Base-by-base conservation (phyloP, 2,888 invertebrate species). In the Pheosia gnoma region DNA sequence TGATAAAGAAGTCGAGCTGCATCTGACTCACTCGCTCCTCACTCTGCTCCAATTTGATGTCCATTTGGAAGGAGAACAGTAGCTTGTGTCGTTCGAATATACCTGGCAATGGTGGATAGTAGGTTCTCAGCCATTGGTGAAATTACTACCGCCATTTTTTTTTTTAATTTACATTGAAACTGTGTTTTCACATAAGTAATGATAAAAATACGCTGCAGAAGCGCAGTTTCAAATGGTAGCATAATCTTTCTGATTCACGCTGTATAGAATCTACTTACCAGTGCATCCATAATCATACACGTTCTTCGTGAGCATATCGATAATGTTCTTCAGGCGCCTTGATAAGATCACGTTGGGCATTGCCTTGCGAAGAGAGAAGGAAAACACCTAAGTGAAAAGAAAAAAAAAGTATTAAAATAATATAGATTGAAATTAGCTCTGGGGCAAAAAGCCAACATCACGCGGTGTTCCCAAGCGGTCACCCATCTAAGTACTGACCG, bases 241-340 rank as follows among this genome's bases (percentile, higher is more conserved):
- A 25, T 25, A 25, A 25, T 25, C 25, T 25, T 25, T 25, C 25
- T 25, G 25, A 39, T 0, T 7, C 43, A 43, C 10, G 43, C 9
- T 9, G 10, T 25, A 52, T 36, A 52, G 8, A 10, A 6, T 39
- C 6, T 3, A 53, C 58, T 75, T 78, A 95, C 95, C 96, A 39
- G 97, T 98, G 79, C 98, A 98, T 3, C 98, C 98, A 77, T 98
- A 98, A 79, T 97, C 96, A 80, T 98, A 98, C 0, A 98, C 96
- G 80, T 97, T 98, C 80, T 96, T 96, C 0, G 98, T 98, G 49
- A 98, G 91, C 71, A 96, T 97, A 59, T 95, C 96, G 67, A 98
- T 96, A 63, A 98, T 98, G 80, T 98, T 98, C 52, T 87, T 89
- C 57, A 98, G 88, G 8, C 98, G 95, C 77, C 96, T 96, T 3